Conservation (phyloP, 2,888 invertebrate genomes). For the Sarcophaga rosellei region DNA sequence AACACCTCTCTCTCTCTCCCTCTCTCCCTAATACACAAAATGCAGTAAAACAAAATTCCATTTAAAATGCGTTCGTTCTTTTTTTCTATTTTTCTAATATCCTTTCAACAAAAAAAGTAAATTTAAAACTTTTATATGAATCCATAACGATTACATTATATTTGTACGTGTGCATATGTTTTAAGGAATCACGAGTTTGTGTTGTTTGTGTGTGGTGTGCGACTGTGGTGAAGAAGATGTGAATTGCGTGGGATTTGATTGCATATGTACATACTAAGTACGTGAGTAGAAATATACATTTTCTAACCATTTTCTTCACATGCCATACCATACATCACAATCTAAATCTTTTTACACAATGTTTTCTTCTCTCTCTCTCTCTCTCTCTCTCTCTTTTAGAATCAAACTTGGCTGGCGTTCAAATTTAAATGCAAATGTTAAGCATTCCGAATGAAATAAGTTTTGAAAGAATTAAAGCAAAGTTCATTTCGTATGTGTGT, state of each 20-base stretch:
- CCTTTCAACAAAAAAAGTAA: background rate
- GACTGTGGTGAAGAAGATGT: background rate
- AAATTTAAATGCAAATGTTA: background rate
- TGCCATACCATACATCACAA: background rate
- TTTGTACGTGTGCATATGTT: background rate
- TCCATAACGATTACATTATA: background rate
- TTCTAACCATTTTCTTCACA: conserved; percentile 31
- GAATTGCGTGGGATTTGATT: background rate
- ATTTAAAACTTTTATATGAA: background rate
- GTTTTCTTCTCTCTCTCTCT: background rate
- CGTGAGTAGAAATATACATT: conserved; percentile 52
- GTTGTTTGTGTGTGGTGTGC: too few species aligned
- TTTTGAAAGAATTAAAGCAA: too few species aligned
- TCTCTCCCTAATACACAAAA: too few species aligned
- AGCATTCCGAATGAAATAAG: background rate
- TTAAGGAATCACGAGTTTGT: background rate
- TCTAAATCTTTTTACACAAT: background rate
- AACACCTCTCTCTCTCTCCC: too few species aligned
- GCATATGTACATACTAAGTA: conserved; percentile 25
- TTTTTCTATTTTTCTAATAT: background rate
- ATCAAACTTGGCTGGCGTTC: background rate
- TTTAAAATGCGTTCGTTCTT: background rate
- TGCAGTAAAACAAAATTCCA: background rate
- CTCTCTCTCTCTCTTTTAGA: background rate
- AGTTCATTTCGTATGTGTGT: background rate